Conservation (phyloP, 2,797 vertebrate genomes). For the Clamator glandarius region DNA sequence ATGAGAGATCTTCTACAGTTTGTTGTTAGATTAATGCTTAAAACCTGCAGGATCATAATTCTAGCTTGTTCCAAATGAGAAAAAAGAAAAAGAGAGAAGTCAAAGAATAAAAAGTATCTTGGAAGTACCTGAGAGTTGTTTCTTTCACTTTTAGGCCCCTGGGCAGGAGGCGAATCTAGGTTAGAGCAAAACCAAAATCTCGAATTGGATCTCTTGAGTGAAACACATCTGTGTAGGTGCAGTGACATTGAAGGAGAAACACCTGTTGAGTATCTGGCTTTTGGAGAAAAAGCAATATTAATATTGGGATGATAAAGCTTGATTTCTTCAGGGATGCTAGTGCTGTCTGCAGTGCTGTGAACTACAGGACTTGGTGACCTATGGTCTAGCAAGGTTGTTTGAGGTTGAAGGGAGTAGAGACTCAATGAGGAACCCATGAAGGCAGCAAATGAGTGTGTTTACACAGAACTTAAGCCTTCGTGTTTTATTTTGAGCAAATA, state of each 20-base stretch:
- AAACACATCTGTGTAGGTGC: background rate
- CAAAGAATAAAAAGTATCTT: background rate
- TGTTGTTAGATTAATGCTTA: background rate
- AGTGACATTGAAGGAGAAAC: background rate
- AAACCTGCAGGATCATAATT: background rate
- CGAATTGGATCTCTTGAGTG: background rate
- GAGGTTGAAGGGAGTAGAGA: background rate
- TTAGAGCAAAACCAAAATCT: background rate
- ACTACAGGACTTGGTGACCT: background rate
- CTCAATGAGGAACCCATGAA: background rate
- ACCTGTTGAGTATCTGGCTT: background rate
- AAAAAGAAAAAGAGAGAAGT: background rate
- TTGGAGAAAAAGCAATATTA: rapidly evolving
- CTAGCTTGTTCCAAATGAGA: background rate
- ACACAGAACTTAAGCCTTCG: background rate
- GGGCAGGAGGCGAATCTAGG: background rate
- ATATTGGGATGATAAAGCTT: rapidly evolving
- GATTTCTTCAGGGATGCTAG: background rate
- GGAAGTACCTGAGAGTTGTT: background rate
- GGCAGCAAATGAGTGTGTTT: background rate
- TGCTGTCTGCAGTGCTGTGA: background rate
- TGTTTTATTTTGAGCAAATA: background rate
- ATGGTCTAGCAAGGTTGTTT: background rate
- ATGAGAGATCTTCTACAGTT: background rate
- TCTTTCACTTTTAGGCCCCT: background rate